Base-by-base conservation (phyloP, 2,797 vertebrate species). In the Stomatorhinus walkeri region DNA sequence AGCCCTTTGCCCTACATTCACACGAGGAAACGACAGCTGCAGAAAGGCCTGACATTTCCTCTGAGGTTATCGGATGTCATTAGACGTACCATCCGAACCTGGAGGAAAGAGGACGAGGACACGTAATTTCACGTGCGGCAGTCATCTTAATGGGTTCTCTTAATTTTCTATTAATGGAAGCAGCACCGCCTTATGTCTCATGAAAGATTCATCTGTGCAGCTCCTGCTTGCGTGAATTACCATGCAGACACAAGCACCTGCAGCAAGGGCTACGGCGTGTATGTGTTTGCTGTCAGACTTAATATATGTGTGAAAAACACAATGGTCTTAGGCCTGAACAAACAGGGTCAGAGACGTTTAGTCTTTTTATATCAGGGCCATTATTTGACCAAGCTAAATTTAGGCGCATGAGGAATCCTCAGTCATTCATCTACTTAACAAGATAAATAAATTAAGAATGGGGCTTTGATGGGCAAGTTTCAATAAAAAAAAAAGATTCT, bases 151-250 rank as follows among this genome's bases (percentile, higher is more conserved):
- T 94, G 93, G 93, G 92, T 92, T 87, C 92, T 84, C 93, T 94
- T 94, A 95, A 95, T 95, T 95, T 93, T 94, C 93, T 94, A 95
- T 95, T 95, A 95, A 95, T 95, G 94, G 93, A 95, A 92, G 92
- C 92, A 93, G 93, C 92, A 76, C 92, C 89, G 92, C 92, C 93
- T 94, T 93, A 92, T 93, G 92, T 93, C 93, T 94, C 94, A 95
- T 96, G 95, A 96, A 96, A 95, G 94, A 96, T 96, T 92, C 93
- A 96, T 95, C 92, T 91, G 93, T 93, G 95, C 95, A 95, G 81
- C 79, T 64, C 56, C 64, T 48, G n/a, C 94, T 94, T 94, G 92
- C 93, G 94, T 93, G 87, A 94, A 94, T 93, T 93, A 93, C 93
- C 92, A 84, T 56, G 56, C 14, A 72, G 40, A 32, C 43, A 87